Evolutionary conservation across 2,113 vertebrate genomes (phyloP), one percentile per base, ranked within the genome.

Genomic region (Halcyon senegalensis): DNA sequence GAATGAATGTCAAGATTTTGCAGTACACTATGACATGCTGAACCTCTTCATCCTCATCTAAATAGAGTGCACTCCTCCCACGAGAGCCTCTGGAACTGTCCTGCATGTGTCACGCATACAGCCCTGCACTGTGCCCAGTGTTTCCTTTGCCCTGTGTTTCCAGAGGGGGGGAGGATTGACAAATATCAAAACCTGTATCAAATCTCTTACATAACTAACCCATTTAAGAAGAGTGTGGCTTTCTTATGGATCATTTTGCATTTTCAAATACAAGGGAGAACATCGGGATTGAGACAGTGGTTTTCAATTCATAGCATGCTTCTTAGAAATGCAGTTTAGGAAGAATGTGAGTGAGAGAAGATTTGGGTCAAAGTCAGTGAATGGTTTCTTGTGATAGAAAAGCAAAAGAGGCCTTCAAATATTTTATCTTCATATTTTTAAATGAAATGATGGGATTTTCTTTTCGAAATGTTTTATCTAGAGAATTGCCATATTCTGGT

Each of bases 311-410:
- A 4, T 27, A 90, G 62, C 90, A 78, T 79, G 9, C 53, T 83
- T 20, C 82, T 93, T 53, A 87, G 70, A 51, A 82, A 35, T 72
- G 67, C 62, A 56, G 48, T 91, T 95, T 24, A n/a, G 60, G 60
- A 87, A 75, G 56, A 76, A 82, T 35, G 37, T 0, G 3, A 90
- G 53, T 2, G 27, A 11, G 4, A 60, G n/a, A 17, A 75, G 75
- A 96, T 95, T 96, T 86, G 72, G 85, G 92, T 94, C 90, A 88
- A 88, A 93, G 78, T 69, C 85, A 62, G 2, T 63, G 92, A 90
- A 94, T 88, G 79, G 88, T 35, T 90, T 79, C 83, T n/a, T 33
- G 5, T 64, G 78, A 60, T n/a, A 90, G 50, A 76, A 84, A 72
- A 82, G 79, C 74, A 76, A 18, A 67, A 85, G 72, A 73, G 23